Base-by-base conservation (phyloP, 1,140 invertebrate species). In the Drosophila gunungcola region DNA sequence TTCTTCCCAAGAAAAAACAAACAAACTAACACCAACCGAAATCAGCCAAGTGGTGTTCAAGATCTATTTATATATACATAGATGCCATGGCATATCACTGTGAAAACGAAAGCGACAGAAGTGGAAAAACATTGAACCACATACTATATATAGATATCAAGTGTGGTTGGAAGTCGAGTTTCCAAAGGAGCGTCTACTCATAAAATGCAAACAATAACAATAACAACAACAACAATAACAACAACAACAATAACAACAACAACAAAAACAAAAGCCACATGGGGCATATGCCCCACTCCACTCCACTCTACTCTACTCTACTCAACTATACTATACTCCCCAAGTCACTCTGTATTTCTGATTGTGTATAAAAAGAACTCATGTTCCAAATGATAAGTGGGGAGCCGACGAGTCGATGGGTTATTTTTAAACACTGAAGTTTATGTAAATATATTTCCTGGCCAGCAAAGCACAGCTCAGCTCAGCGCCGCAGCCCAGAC, bases 391-490 rank as follows among this genome's bases (percentile, higher is more conserved):
- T 85, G 82, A 85, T 85, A 85, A 78, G 78, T 60, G 45, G 34
- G 60, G 45, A 67, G 65, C 63, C 45, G 10, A 21, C 36, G 16
- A 60, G 25, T 32, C 21, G 64, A 41, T 29, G 62, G 32, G 12
- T 83, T 89, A 89, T 88, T 88, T 88, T 88, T 88, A 88, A 88
- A 89, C 84, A 84, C 81, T 88, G 83, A 88, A 88, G 83, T 84
- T 88, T 89, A 84, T 88, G 84, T 89, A 89, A 89, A 88, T 88
- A 88, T 88, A 88, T 88, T 86, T 86, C 83, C 83, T 86, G 82
- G 57, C 57, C 57, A 54, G 46, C 63, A 7, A 4, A 32, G 64
- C 43, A 32, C 32, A 80, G 79, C 16, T 21, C 16, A 21, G 16
- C 16, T 21, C 16, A 21, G 16, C 16, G 16, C 16, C 16, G 29